These are phyloP conservation scores for Picathartes gymnocephalus DNA, from an alignment of 2,113 vertebrate species.

Conservation along the genomic window DNA sequence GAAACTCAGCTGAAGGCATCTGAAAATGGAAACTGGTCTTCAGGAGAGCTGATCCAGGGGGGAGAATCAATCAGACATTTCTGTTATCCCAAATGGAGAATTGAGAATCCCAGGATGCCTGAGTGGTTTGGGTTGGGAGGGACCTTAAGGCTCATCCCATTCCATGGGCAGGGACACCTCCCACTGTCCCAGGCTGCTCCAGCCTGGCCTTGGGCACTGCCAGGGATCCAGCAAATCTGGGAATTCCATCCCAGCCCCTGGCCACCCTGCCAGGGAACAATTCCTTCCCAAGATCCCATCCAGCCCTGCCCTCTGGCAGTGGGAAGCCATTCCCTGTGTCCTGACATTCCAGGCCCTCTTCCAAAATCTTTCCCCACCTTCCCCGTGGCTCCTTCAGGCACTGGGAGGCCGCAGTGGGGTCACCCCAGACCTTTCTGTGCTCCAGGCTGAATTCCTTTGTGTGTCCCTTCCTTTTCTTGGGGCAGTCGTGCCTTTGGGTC, in stretches of 20 bases:
- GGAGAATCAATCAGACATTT: neutral
- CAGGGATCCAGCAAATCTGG: neutral
- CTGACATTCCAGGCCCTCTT: neutral
- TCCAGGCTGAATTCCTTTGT: neutral
- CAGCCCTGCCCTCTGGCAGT: neutral
- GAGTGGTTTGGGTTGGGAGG: neutral
- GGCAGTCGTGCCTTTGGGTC: neutral
- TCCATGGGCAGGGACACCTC: neutral
- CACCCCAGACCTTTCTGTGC: neutral
- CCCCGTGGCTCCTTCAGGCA: neutral
- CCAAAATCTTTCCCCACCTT: neutral
- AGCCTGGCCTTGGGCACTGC: neutral
- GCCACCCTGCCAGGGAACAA: neutral
- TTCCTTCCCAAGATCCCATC: neutral
- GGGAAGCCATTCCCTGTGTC: neutral
- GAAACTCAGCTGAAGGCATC: neutral
- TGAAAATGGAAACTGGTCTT: neutral
- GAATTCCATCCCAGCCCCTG: neutral
- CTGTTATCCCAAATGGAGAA: neutral
- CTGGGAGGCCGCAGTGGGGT: fast-evolving
- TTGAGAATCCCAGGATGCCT: neutral
- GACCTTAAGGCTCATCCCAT: neutral
- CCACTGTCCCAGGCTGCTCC: neutral
- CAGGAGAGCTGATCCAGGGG: neutral
- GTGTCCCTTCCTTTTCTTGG: neutral